phyloP scores from a whole-genome alignment of 2,113 vertebrate genomes.

The Phrynosoma blainvillii region DNA sequence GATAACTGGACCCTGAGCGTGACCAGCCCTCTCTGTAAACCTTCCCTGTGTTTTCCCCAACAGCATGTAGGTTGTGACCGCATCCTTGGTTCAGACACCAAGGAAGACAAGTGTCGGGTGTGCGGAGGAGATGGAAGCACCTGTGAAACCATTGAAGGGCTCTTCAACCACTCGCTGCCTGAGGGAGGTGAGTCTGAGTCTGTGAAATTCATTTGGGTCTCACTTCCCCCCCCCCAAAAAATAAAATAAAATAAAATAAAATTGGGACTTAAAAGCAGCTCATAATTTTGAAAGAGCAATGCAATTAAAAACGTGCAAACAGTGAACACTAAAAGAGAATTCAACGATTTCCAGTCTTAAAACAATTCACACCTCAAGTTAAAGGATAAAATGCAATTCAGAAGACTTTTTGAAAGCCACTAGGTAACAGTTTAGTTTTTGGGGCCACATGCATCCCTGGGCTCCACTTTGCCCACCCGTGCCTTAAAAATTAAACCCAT shows the following conservation, averaged over 20 bases:
- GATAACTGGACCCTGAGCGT: no score
- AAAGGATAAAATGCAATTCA: no score
- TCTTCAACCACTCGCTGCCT: slow-evolving; percentile 88
- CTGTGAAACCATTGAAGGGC: slow-evolving; percentile 89
- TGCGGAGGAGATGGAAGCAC: slow-evolving; percentile 93
- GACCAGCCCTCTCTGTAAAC: background rate
- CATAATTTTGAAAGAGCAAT: no score
- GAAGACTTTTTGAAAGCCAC: no score
- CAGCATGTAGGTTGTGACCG: slow-evolving; percentile 98
- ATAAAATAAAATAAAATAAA: no score
- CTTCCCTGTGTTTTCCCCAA: background rate
- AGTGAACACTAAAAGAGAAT: background rate
- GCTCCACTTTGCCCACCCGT: no score
- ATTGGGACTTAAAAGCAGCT: no score
- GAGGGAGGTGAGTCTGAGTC: slow-evolving; percentile 84
- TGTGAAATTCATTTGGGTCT: background rate
- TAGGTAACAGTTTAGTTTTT: background rate
- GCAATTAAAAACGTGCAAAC: background rate
- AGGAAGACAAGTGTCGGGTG: slow-evolving; percentile 92
- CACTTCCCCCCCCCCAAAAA: no score
- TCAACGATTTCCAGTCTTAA: no score
- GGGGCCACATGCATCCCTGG: background rate
- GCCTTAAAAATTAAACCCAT: no score
- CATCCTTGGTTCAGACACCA: slow-evolving; percentile 89
- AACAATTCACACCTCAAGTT: no score